Conservation (phyloP, 2,888 invertebrate species). For the Cerceris ruficornis region DNA sequence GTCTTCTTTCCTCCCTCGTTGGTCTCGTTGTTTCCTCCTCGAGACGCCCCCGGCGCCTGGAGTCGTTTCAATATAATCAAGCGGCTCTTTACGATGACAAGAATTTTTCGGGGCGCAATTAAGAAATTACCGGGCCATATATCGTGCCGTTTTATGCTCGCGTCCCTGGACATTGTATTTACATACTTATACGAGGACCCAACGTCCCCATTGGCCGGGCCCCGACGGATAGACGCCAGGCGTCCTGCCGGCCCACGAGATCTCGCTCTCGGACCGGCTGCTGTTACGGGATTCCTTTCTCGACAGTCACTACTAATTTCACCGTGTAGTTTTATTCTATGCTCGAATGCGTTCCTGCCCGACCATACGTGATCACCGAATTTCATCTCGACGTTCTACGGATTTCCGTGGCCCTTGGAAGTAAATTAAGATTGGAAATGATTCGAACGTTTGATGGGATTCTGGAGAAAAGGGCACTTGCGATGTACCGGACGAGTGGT, state of each 20-base stretch:
- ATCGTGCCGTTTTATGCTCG: conserved; percentile 78
- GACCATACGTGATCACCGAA: background rate
- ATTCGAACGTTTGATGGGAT: too few relatives aligned
- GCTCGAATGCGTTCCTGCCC: conserved; percentile 1
- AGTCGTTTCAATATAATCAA: conserved; percentile 76
- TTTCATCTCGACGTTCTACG: background rate
- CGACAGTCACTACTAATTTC: conserved; percentile 57
- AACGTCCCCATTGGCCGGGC: conserved; percentile 52
- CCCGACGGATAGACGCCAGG: conserved; percentile 75
- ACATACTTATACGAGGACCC: conserved; percentile 74
- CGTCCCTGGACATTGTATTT: conserved; percentile 74
- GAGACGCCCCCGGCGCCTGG: conserved; percentile 72
- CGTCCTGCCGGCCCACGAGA: conserved; percentile 46
- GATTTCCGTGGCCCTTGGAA: background rate
- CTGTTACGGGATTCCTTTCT: conserved; percentile 56
- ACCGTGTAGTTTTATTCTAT: conserved; percentile 51
- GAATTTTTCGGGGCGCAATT: conserved; percentile 80
- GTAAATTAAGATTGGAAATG: background rate
- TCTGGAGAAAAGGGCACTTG: too few relatives aligned
- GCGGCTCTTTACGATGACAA: conserved; percentile 80
- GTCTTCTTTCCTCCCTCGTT: background rate
- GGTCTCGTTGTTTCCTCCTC: conserved; percentile 36
- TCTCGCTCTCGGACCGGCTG: conserved; percentile 29
- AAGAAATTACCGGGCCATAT: conserved; percentile 81
- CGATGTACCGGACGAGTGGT: too few relatives aligned